Evolutionary conservation across 2,888 invertebrate genomes (phyloP).

Genomic region (Toxonevra muliebris): DNA sequence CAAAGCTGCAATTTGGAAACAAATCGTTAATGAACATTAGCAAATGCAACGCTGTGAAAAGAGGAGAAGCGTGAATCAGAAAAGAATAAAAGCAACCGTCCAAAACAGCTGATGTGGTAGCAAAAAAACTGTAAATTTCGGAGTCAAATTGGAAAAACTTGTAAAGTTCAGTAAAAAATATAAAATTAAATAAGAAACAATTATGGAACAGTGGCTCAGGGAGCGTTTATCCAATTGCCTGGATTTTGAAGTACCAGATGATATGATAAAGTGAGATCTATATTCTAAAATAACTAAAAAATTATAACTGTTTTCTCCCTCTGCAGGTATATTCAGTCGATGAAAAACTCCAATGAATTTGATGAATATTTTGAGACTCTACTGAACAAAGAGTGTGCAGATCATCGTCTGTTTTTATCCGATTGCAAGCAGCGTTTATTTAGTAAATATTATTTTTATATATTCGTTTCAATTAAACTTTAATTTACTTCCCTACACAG

Average conservation of each 20-base stretch:
- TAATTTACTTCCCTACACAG: conserved; percentile 31
- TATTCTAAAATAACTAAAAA: not conserved
- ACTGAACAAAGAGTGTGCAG: conserved; percentile 73
- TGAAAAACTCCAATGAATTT: conserved; percentile 76
- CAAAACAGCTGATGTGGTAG: not conserved
- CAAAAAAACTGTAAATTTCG: not conserved
- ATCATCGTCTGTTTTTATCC: conserved; percentile 74
- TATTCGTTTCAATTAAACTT: not conserved
- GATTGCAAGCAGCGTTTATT: conserved; percentile 70
- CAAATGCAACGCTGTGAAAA: too few species aligned
- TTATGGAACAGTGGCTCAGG: conserved; percentile 75
- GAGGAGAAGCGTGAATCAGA: too few species aligned
- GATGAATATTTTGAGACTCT: conserved; percentile 82
- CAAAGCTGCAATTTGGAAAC: too few species aligned
- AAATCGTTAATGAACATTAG: too few species aligned
- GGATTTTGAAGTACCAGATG: conserved; percentile 74
- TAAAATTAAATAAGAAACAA: conserved; percentile 19
- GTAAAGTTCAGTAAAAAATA: not conserved
- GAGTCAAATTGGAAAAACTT: not conserved
- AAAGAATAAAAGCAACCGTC: too few species aligned
- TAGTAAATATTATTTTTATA: conserved; percentile 54
- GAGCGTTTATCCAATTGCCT: conserved; percentile 73
- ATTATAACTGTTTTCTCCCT: not conserved
- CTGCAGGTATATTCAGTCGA: conserved; percentile 75
- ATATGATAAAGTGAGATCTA: conserved; percentile 72